A percentile compares a stretch with the other conserved stretches of the same genome.
phyloP scores from a whole-genome alignment of 2,888 invertebrate genomes.

The Platycnemis pennipes region DNA sequence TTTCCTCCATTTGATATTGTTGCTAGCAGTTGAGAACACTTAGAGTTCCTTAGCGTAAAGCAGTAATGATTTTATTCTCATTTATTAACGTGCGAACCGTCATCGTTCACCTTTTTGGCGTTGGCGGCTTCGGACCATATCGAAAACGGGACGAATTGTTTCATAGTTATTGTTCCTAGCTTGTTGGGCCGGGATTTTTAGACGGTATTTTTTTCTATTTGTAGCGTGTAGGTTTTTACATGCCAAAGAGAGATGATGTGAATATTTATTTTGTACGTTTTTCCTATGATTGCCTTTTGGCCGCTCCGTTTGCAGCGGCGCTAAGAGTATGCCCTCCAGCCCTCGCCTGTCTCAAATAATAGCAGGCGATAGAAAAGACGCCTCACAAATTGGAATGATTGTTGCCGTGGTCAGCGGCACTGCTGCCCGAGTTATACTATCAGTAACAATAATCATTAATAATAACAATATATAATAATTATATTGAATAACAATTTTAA shows the following conservation, averaged over 20 bases:
- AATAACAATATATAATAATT: slow-evolving; percentile 58
- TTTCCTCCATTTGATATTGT: slow-evolving; percentile 51
- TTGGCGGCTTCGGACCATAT: slow-evolving; percentile 45
- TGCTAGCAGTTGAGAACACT: neutral
- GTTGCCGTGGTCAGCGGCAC: slow-evolving; percentile 66
- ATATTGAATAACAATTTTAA: slow-evolving; percentile 68
- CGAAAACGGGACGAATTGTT: slow-evolving; percentile 67
- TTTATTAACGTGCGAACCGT: slow-evolving; percentile 29
- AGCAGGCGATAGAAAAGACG: slow-evolving; percentile 59
- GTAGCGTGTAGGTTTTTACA: slow-evolving; percentile 66
- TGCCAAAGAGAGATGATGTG: slow-evolving; percentile 65
- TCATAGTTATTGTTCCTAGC: slow-evolving; percentile 63
- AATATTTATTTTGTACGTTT: slow-evolving; percentile 67
- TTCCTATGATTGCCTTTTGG: slow-evolving; percentile 67
- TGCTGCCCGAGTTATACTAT: slow-evolving; percentile 52
- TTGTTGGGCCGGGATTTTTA: slow-evolving; percentile 55
- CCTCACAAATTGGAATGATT: slow-evolving; percentile 65
- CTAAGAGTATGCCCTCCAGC: slow-evolving; percentile 60
- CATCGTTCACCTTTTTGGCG: slow-evolving; percentile 61
- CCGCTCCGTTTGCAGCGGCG: slow-evolving; percentile 63
- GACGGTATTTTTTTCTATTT: slow-evolving; percentile 66
- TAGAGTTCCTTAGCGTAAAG: slow-evolving; percentile 35
- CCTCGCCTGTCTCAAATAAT: slow-evolving; percentile 57
- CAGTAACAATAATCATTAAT: slow-evolving; percentile 65
- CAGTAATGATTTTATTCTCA: slow-evolving; percentile 56